Conservation (phyloP, 2,113 vertebrate genomes). For the Shinisaurus crocodilurus region DNA sequence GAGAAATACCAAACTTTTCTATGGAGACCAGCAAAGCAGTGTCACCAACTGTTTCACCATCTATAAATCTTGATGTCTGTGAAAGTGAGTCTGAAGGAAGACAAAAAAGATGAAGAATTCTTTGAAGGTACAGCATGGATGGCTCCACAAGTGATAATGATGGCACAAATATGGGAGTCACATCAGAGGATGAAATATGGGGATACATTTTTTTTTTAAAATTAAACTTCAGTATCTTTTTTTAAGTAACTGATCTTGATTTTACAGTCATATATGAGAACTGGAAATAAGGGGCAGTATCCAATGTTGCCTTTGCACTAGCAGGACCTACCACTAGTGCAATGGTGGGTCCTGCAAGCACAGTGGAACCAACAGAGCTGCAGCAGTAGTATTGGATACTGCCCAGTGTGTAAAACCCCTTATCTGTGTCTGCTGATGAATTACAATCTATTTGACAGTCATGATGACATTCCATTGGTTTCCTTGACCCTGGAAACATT, state of each 20-base stretch:
- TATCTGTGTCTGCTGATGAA: neutral
- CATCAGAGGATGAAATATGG: neutral
- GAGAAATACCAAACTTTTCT: too few species aligned
- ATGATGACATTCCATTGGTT: neutral
- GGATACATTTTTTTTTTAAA: neutral
- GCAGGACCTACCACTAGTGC: too few species aligned
- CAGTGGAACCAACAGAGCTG: too few species aligned
- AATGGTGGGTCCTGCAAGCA: too few species aligned
- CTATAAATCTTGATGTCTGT: neutral
- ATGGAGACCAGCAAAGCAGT: neutral
- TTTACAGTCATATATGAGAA: neutral
- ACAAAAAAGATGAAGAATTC: neutral
- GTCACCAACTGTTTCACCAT: neutral
- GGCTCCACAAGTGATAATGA: neutral
- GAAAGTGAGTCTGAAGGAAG: neutral
- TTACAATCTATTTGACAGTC: neutral
- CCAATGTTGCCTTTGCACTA: too few species aligned
- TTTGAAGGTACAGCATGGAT: neutral
- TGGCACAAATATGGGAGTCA: neutral
- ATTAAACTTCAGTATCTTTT: neutral
- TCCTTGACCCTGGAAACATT: neutral
- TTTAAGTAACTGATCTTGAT: neutral
- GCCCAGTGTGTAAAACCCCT: too few species aligned
- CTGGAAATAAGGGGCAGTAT: too few species aligned
- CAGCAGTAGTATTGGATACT: too few species aligned